phyloP scores from a whole-genome alignment of 2,888 invertebrate species.

The Calameuta filiformis region DNA sequence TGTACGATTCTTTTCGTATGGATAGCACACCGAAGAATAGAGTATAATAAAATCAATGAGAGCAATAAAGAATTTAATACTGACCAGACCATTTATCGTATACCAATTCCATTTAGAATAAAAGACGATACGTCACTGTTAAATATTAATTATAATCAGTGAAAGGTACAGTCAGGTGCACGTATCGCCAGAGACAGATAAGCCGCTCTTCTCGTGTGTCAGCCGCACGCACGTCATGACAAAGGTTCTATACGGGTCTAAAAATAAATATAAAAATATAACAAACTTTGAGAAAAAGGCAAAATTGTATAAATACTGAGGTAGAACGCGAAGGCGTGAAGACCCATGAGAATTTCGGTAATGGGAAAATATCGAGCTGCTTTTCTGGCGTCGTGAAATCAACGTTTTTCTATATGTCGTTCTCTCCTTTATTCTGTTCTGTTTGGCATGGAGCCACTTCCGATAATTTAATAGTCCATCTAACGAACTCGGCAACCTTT shows the following conservation, averaged over 20 bases:
- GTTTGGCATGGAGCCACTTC: not conserved
- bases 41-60: not conserved
- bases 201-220: not conserved
- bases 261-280: not conserved
- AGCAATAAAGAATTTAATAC: not conserved
- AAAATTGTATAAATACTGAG: not conserved
- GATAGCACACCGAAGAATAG: not conserved
- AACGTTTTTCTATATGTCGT: not conserved
- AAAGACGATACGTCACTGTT: not conserved
- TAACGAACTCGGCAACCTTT: not conserved
- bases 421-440: not conserved
- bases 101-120: not conserved
- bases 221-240: not conserved
- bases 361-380: not conserved
- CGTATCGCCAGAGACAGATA: not conserved
- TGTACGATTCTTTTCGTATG: not conserved
- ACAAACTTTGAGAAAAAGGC: not conserved
- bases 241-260: not conserved
- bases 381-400: not conserved
- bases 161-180: not conserved
- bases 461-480: not conserved
- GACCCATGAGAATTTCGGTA: not conserved
- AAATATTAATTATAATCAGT: not conserved
- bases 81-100: not conserved
- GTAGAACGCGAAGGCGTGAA: not conserved